phyloP scores from a whole-genome alignment of 2,113 vertebrate species.

The Meles meles region DNA sequence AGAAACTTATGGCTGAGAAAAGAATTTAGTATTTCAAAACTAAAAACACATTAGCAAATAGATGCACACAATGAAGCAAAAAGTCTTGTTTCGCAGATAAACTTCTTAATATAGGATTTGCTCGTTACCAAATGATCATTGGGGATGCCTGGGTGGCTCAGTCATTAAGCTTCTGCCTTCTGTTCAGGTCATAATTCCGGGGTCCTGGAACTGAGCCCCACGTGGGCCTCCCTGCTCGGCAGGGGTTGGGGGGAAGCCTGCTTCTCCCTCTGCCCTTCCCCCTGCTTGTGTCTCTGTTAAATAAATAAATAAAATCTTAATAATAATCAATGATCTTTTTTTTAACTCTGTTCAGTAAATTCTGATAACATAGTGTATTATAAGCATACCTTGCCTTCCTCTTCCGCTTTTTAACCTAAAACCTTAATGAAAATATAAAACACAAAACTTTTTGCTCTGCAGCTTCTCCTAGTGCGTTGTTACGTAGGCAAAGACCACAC shows the following conservation, averaged over 20 bases:
- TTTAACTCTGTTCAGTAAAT: not conserved
- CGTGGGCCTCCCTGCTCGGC: too few species aligned
- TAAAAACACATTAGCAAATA: not conserved
- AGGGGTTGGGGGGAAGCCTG: too few species aligned
- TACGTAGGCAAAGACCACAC: not conserved
- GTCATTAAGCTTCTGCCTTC: too few species aligned
- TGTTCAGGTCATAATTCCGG: too few species aligned
- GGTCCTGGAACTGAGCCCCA: too few species aligned
- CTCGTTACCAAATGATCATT: not conserved
- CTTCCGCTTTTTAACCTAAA: not conserved
- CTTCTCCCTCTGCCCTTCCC: too few species aligned
- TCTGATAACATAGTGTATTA: not conserved
- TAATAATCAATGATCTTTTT: not conserved
- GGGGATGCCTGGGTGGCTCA: too few species aligned
- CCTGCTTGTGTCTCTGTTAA: too few species aligned
- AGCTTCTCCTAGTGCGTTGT: not conserved
- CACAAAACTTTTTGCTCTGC: not conserved
- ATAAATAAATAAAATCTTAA: not conserved
- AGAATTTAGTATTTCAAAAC: not conserved
- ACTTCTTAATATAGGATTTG: not conserved
- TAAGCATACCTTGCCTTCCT: not conserved
- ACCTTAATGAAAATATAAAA: not conserved
- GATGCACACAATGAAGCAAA: not conserved
- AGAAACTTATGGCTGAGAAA: not conserved
- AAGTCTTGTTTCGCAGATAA: not conserved